Base-by-base conservation (phyloP, 2,888 invertebrate genomes). In the Lissonota sp. region DNA sequence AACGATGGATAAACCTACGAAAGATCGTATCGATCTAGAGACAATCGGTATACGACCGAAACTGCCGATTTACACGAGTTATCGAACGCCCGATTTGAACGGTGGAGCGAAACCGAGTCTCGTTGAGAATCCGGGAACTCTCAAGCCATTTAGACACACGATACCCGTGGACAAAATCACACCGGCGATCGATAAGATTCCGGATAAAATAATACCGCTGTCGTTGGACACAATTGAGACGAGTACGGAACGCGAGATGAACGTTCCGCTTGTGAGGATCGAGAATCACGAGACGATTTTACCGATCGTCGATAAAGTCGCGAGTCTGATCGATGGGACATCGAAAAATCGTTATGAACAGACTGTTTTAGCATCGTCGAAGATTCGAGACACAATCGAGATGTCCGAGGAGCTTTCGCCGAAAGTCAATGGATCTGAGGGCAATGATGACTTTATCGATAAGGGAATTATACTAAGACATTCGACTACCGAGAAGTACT, bases 131-230 rank as follows among this genome's bases (percentile, higher is more conserved):
- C 88, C 90, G 1, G 92, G 88, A 0, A 91, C 90, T 0, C 55
- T 88, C 0, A 92, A 91, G 60, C 92, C 92, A 0, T 92, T 92
- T 66, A 87, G 90, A 40, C 92, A 92, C 73, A 91, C 92, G 1
- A 92, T 92, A 55, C 92, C 92, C 0, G 90, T 92, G 0, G 92
- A 92, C 70, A 92, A 92, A 70, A 91, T 92, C 26, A 87, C 87
- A 3, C 84, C 89, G 0, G 88, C 80, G 0, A 82, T 89, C 5
- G 74, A 84, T 2, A 73, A 63, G 37, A 66, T 57, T 12, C 37
- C 57, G 10, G 58, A 74, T 14, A 39, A 37, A 58, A 51, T 14
- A 6, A 53, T 70, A 42, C n/a, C 49, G 8, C 16, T 58, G 10
- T 44, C 62, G 4, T 5, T 69, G 0, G 55, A 69, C 16, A 42